Evolutionary conservation across 2,113 vertebrate genomes (phyloP), one percentile per base, ranked within the genome.

Genomic region (Lethenteron camtschaticum): DNA sequence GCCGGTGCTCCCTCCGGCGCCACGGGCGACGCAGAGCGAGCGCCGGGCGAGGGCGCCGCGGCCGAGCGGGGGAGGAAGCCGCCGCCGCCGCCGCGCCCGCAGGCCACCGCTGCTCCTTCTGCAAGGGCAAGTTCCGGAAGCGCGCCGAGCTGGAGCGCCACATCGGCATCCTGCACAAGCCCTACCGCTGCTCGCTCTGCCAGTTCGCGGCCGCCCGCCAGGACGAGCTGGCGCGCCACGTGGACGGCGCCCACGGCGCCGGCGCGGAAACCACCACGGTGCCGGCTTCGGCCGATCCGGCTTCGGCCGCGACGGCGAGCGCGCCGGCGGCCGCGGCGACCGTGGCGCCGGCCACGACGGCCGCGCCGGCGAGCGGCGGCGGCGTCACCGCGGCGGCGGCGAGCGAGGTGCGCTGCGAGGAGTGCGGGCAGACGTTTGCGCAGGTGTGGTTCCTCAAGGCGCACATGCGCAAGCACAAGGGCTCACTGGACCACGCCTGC

Each of bases 361-460:
- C 94, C 56, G 96, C 92, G 94, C 96, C 96, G 79, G 84, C 96
- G 1, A 99, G 96, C 76, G 92, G 94, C 72, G 92, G 96, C 81
- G 96, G 96, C 90, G 84, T 92, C 68, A 99, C 96, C 78, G 92
- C 96, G 83, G 96, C 96, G 74, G 94, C 96, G 79, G 96, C 94
- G 13, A 96, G 96, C 72, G 94, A 99, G 73, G 92, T 96, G 78
- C 91, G 89, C 80, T 99, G 94, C 77, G 90, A 96, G 81, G 96
- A 96, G 73, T 99, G 94, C 0, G 94, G 94, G 71, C 85, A 92
- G 60, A 87, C 92, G 74, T 99, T 97, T 78, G 96, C 96, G 71
- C 92, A 99, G 77, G 92, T 92, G 69, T 99, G 94, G 94, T 99
- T 99, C 77, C 86, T 99, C 58, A 99, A 99, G 78, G 96, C 96